Percentiles rank a stretch among this genome's conserved stretches.
These are phyloP conservation scores for Trachelus iudaicus DNA, from an alignment of 2,888 invertebrate species.

Conservation along the genomic window DNA sequence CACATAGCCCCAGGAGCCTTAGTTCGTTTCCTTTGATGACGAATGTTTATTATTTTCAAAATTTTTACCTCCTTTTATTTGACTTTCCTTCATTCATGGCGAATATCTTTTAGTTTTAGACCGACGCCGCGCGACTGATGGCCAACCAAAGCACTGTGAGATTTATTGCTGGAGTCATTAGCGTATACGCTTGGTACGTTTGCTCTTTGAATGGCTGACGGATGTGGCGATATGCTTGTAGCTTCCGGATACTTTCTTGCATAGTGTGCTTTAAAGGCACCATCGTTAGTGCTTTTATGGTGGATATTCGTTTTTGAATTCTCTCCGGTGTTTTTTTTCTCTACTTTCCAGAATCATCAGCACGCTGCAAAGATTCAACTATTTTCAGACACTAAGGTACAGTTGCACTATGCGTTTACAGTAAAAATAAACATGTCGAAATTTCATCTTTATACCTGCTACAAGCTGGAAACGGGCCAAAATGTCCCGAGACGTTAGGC, in stretches of 20 bases:
- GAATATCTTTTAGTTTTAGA: not conserved
- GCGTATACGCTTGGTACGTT: not conserved
- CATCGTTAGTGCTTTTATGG: not conserved
- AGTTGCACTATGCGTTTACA: not conserved
- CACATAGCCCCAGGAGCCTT: not conserved
- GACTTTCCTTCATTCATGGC: not conserved
- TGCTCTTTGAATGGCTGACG: not conserved
- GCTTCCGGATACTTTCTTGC: not conserved
- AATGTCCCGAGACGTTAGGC: not conserved
- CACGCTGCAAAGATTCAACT: not conserved
- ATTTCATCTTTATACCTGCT: slow-evolving; percentile 1
- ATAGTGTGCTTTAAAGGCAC: not conserved
- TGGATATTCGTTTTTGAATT: not conserved
- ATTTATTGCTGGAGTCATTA: not conserved
- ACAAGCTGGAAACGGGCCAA: not conserved
- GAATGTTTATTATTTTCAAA: not conserved
- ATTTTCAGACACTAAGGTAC: not conserved
- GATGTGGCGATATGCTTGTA: not conserved
- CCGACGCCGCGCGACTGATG: not conserved
- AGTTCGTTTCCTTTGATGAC: not conserved
- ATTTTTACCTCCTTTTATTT: not conserved
- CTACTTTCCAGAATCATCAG: not conserved
- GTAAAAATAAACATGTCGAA: slow-evolving; percentile 3
- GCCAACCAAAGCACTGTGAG: not conserved
- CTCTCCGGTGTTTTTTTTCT: not conserved